Base-by-base conservation (phyloP, 2,888 invertebrate species). In the Willowsia nigromaculata region DNA sequence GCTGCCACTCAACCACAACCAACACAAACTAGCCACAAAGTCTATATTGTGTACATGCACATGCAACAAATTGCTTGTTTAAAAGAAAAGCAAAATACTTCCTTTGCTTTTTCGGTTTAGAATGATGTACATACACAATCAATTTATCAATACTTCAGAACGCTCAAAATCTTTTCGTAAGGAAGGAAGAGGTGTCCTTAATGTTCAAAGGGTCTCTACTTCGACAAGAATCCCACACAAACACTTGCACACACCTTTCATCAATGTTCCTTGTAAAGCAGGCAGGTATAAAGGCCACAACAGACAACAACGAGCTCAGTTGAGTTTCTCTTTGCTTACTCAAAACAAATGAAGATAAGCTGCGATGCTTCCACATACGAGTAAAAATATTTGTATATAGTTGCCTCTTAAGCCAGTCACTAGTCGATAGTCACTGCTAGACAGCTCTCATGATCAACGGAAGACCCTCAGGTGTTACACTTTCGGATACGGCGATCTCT, bases 401-500 rank as follows among this genome's bases (percentile, higher is more conserved):
- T 47, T 74, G 43, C 74, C 76, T 76, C 27, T 50, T 30, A n/a
- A 40, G 71, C 25, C 15, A 27, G 50, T 25, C 15, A 47, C 43
- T 74, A 27, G 22, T 18, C n/a, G n/a, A n/a, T n/a, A n/a, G n/a
- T n/a, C n/a, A 50, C 53, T 59, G 59, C 22, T 78, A 53, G 37
- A 47, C 43, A 56, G 33, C 56, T 78, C 27, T 80, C 18, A 40
- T 30, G 40, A 85, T 43, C 71, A 88, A 74, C 71, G 83, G 88
- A 88, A 88, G 88, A 76, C 88, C 88, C 88, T 88, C 88, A 88
- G 76, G 82, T 88, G 88, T 88, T 88, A 88, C 88, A 88, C 82
- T 88, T 88, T 88, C 76, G 76, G 85, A 59, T 56, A 22, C 25
- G 22, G 47, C 56, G 37, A 78, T 37, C 37, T 33, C 37, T 37